phyloP scores from a whole-genome alignment of 2,113 vertebrate species.

The Pithys albifrons region DNA sequence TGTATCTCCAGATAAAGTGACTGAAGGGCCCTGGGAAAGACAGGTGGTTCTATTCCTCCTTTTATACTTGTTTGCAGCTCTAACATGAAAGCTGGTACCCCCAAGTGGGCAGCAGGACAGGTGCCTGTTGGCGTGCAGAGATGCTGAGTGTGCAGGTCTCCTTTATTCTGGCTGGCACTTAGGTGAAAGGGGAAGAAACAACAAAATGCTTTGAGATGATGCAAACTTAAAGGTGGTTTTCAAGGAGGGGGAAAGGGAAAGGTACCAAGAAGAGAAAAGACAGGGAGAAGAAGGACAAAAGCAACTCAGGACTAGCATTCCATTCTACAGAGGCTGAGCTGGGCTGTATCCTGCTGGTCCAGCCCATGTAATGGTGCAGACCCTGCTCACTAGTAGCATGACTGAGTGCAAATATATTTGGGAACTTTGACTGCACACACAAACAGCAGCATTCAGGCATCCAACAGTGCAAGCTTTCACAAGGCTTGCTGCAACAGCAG shows the following conservation, averaged over 20 bases:
- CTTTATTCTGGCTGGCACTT: not conserved
- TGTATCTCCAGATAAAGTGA: not conserved
- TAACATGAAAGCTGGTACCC: not conserved
- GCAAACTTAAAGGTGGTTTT: not conserved
- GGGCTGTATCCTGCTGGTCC: not conserved
- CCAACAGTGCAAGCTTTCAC: not conserved
- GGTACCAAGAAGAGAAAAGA: not conserved
- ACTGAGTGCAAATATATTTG: not conserved
- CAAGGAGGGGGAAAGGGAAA: not conserved
- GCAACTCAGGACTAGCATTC: not conserved
- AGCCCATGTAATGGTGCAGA: not conserved
- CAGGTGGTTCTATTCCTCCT: not conserved
- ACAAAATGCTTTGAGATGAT: not conserved
- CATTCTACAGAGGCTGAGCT: not conserved
- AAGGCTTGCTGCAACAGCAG: not conserved
- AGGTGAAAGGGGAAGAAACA: not conserved
- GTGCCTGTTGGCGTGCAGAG: not conserved
- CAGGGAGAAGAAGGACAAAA: not conserved
- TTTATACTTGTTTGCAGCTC: not conserved
- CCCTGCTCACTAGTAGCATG: not conserved
- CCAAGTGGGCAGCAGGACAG: not conserved
- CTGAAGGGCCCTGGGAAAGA: not conserved
- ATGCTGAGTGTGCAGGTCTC: not conserved
- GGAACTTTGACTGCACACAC: rapidly evolving
- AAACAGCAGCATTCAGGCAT: not conserved